phyloP scores from a whole-genome alignment of 2,888 invertebrate species.

The Ophonus ardosiacus region DNA sequence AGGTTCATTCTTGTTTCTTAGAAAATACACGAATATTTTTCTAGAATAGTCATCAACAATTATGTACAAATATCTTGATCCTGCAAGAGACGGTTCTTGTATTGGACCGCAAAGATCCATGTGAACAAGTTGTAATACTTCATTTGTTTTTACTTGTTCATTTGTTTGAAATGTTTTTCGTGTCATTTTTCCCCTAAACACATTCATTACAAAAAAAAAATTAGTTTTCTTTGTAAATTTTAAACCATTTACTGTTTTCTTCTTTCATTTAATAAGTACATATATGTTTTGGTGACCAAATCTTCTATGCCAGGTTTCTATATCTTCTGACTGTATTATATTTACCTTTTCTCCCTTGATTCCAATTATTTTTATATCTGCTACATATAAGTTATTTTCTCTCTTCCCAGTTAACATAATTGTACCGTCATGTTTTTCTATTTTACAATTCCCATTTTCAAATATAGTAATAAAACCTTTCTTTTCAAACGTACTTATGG shows the following conservation, averaged over 20 bases:
- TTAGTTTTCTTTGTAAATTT: background rate
- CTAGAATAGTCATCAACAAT: background rate
- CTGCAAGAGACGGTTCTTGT: background rate
- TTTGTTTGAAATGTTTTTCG: background rate
- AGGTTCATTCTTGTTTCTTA: background rate
- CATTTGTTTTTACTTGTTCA: background rate
- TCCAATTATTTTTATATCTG: conserved; percentile 6
- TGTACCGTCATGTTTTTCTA: background rate
- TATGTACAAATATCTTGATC: background rate
- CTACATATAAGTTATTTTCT: background rate
- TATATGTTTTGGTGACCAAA: background rate
- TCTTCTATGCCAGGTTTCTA: conserved; percentile 1
- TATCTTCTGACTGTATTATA: background rate
- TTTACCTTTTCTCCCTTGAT: background rate
- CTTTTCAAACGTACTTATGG: background rate
- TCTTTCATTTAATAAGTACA: background rate
- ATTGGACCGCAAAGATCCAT: background rate
- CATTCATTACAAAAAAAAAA: background rate
- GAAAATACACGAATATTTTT: background rate
- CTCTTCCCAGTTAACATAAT: background rate
- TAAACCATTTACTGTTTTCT: background rate
- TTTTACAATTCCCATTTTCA: background rate
- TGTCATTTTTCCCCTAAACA: background rate
- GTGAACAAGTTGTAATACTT: background rate
- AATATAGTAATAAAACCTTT: background rate